These are phyloP conservation scores for Sinotaia quadrata DNA, from an alignment of 2,888 invertebrate species.

Conservation along the genomic window DNA sequence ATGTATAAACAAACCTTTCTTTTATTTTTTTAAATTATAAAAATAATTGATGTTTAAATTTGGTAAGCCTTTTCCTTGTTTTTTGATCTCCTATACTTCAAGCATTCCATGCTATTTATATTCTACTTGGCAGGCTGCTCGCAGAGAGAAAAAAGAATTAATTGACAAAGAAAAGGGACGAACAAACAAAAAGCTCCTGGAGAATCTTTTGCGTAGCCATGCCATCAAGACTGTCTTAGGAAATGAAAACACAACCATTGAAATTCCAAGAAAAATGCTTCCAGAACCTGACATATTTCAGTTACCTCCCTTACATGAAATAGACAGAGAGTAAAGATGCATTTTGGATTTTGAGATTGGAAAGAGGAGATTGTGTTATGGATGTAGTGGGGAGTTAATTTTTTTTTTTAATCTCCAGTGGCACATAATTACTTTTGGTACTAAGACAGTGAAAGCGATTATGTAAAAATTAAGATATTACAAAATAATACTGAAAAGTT, in stretches of 20 bases:
- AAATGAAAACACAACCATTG: constrained; percentile 30
- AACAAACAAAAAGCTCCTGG: constrained; percentile 82
- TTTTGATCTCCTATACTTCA: neutral
- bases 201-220: constrained; percentile 83
- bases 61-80: neutral
- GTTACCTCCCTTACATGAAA: constrained; percentile 69
- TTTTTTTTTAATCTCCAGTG: too few species aligned
- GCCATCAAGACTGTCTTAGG: constrained; percentile 76
- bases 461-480: too few species aligned
- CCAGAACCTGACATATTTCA: constrained; percentile 69
- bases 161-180: constrained; percentile 82
- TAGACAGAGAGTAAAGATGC: constrained; percentile 33
- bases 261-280: constrained; percentile 31
- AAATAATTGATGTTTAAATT: neutral
- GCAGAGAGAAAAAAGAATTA: constrained; percentile 81
- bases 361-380: too few species aligned
- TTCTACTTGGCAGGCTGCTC: constrained; percentile 77
- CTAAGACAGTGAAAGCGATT: too few species aligned
- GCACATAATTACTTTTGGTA: too few species aligned
- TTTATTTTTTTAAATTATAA: too few species aligned
- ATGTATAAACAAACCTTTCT: too few species aligned
- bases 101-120: neutral
- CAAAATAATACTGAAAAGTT: too few species aligned
- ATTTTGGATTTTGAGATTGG: too few species aligned
- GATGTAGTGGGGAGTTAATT: too few species aligned